Evolutionary conservation across 2,113 vertebrate species (phyloP).

Genomic region (Xiphorhynchus elegans): DNA sequence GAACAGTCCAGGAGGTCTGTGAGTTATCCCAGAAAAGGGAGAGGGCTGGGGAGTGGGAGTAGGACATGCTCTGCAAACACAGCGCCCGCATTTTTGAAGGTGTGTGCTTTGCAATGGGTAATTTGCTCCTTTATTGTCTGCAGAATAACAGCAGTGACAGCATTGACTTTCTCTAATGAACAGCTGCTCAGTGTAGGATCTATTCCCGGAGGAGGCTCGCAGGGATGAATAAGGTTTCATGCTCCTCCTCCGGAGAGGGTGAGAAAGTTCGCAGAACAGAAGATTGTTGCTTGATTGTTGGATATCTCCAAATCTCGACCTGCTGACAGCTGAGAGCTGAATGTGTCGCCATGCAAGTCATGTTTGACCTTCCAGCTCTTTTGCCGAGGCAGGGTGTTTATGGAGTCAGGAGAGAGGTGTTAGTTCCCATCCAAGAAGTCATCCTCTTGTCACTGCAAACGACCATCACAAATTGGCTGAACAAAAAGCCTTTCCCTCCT

Average conservation of each 20-base stretch:
- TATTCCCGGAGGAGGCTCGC: not conserved
- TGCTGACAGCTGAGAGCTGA: constrained; percentile 38
- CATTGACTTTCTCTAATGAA: constrained; percentile 67
- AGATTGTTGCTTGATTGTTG: constrained; percentile 20
- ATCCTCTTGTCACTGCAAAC: constrained; percentile 21
- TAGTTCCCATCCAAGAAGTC: not conserved
- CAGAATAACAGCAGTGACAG: constrained; percentile 63
- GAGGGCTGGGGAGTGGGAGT: not conserved
- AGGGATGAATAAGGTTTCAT: constrained; percentile 65
- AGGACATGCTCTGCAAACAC: constrained; percentile 12
- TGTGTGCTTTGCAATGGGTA: constrained; percentile 52
- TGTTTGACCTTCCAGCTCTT: constrained; percentile 29
- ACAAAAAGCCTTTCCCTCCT: not conserved
- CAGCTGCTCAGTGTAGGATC: constrained; percentile 61
- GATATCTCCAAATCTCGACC: constrained; percentile 14
- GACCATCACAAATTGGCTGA: not conserved
- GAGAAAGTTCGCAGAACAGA: constrained; percentile 62
- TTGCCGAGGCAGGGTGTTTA: not conserved
- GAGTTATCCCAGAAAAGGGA: not conserved
- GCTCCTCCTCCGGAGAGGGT: constrained; percentile 60
- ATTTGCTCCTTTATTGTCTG: constrained; percentile 67
- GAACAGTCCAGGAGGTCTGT: not conserved
- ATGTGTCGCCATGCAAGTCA: not conserved
- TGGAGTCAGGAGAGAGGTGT: not conserved
- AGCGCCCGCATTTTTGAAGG: not conserved